Conservation (phyloP, 1,140 invertebrate genomes). For the Aphelinus certus region DNA sequence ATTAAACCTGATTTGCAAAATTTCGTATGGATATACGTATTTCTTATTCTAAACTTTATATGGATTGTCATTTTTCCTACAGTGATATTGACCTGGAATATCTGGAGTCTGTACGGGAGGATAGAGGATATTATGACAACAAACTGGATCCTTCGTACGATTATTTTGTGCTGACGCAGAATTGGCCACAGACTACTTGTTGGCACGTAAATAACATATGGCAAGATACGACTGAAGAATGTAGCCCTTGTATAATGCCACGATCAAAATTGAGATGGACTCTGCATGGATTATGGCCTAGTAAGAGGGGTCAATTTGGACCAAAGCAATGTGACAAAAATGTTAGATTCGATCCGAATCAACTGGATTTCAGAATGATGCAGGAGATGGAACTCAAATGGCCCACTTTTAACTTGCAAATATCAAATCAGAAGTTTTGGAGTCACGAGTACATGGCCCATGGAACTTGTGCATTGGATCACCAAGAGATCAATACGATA, state of each 20-base stretch:
- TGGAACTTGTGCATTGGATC: background rate
- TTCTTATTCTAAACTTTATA: no score
- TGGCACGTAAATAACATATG: background rate
- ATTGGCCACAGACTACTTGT: conserved; percentile 14
- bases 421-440: background rate
- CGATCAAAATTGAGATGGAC: background rate
- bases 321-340: background rate
- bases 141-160: background rate
- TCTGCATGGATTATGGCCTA: conserved; percentile 24
- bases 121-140: no score
- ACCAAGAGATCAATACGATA: background rate
- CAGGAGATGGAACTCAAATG: background rate
- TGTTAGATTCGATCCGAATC: background rate
- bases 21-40: no score
- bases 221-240: background rate
- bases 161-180: background rate
- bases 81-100: no score
- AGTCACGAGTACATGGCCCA: conserved; percentile 6
- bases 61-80: no score
- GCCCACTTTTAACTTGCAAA: background rate
- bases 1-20: no score
- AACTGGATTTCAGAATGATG: background rate
- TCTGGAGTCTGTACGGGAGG: no score
- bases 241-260: background rate
- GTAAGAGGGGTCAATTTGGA: background rate